These are phyloP conservation scores for Sturnira hondurensis DNA, from an alignment of 2,113 vertebrate species.

Conservation along the genomic window DNA sequence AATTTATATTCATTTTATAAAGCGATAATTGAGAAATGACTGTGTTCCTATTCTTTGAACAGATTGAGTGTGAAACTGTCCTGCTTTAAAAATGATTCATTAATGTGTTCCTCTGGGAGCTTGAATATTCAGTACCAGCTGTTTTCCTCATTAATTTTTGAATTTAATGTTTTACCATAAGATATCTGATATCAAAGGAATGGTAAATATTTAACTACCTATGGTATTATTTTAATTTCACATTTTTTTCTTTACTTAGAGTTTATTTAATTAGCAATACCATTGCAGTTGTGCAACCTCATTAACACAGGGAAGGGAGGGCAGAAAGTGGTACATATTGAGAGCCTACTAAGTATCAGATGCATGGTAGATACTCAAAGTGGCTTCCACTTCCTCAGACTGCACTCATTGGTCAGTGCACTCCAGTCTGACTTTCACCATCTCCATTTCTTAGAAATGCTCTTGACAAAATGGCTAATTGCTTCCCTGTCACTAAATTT, in stretches of 20 bases:
- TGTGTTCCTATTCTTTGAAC: constrained; percentile 57
- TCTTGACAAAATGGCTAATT: not conserved
- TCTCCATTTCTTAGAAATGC: not conserved
- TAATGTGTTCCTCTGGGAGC: constrained; percentile 48
- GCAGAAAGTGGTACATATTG: not conserved
- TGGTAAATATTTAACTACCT: constrained; percentile 65
- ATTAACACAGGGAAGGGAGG: not conserved
- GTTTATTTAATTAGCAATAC: constrained; percentile 12
- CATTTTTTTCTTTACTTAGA: not conserved
- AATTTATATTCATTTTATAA: constrained; percentile 65
- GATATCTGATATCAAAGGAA: constrained; percentile 49
- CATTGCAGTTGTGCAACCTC: not conserved
- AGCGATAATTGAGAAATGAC: constrained; percentile 57
- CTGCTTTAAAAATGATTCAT: constrained; percentile 66
- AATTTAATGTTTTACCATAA: constrained; percentile 58
- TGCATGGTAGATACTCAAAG: not conserved
- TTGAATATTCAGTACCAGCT: constrained; percentile 72
- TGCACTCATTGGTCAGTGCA: not conserved
- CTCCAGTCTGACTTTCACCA: not conserved
- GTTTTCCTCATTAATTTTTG: constrained; percentile 58
- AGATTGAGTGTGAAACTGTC: constrained; percentile 49
- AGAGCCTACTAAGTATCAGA: not conserved
- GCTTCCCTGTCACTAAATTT: not conserved
- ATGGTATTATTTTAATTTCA: constrained; percentile 43
- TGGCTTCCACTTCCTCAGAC: not conserved